A percentile compares a stretch with the other conserved stretches of the same genome.
These are phyloP conservation scores for Pteromalus puparum DNA, from an alignment of 1,140 invertebrate genomes.

Conservation along the genomic window DNA sequence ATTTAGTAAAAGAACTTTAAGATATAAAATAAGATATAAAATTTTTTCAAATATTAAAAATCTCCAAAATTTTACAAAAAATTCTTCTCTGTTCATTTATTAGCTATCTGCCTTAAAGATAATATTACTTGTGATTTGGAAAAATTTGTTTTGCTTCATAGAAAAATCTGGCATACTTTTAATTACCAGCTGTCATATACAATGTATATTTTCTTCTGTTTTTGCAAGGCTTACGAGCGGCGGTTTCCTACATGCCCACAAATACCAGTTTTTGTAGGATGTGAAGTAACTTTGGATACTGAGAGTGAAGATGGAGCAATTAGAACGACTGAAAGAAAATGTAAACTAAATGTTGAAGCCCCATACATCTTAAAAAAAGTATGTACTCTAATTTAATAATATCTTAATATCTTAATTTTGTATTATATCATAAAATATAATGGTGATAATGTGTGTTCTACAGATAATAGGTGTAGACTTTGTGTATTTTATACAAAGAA, in stretches of 20 bases:
- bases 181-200: background rate
- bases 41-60: background rate
- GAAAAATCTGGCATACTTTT: too few relatives aligned
- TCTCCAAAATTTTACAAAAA: background rate
- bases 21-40: constrained; percentile 2
- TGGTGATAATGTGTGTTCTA: constrained; percentile 60
- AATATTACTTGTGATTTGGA: too few relatives aligned
- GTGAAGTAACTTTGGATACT: constrained; percentile 88
- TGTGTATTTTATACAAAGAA: constrained; percentile 95
- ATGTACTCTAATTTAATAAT: constrained; percentile 34
- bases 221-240: constrained; percentile 90
- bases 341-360: constrained; percentile 94
- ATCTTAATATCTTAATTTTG: constrained; percentile 6
- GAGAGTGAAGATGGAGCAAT: constrained; percentile 87
- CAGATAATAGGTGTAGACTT: constrained; percentile 96
- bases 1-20: constrained; percentile 8
- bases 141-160: too few relatives aligned
- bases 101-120: background rate
- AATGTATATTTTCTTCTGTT: background rate
- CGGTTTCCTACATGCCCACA: constrained; percentile 95
- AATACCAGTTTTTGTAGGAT: constrained; percentile 96
- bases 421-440: constrained; percentile 2
- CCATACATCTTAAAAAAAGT: constrained; percentile 98
- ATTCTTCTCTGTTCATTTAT: too few relatives aligned
- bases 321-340: constrained; percentile 90